Conservation (phyloP, 2,888 invertebrate species). For the Eumerus sabulonum region DNA sequence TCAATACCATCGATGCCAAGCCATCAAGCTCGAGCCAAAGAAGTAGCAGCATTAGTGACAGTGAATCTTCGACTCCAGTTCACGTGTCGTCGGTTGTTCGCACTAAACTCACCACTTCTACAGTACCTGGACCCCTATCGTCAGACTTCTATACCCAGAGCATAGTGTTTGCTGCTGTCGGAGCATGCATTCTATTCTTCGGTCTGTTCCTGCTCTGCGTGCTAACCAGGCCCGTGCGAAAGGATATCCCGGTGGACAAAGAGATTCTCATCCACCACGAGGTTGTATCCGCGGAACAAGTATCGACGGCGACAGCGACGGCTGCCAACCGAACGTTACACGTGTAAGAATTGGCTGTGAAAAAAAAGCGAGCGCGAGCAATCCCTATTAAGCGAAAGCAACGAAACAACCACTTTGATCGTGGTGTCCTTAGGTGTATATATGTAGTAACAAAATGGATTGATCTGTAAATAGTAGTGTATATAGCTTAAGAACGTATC, state of each 20-base stretch:
- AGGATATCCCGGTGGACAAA: conserved; percentile 70
- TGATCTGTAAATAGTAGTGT: conserved; percentile 64
- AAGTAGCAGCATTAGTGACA: conserved; percentile 36
- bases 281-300: conserved; percentile 69
- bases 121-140: conserved; percentile 48
- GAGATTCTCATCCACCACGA: conserved; percentile 72
- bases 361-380: conserved; percentile 17
- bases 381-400: conserved; percentile 56
- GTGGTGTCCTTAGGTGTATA: conserved; percentile 67
- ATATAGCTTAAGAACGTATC: conserved; percentile 56
- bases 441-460: conserved; percentile 56
- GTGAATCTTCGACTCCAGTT: conserved; percentile 37
- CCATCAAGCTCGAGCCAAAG: conserved; percentile 38
- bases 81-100: conserved; percentile 69
- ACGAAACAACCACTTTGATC: conserved; percentile 58
- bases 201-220: conserved; percentile 70
- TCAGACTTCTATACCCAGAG: conserved; percentile 67
- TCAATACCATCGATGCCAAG: conserved; percentile 56
- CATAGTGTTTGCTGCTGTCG: conserved; percentile 70
- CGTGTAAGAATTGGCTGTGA: conserved; percentile 70
- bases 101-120: conserved; percentile 68
- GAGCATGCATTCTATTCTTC: conserved; percentile 70
- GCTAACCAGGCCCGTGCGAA: conserved; percentile 70
- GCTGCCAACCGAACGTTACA: conserved; percentile 71
- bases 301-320: conserved; percentile 65